These are phyloP conservation scores for Gila robusta DNA, from an alignment of 2,797 vertebrate genomes.

Conservation along the genomic window DNA sequence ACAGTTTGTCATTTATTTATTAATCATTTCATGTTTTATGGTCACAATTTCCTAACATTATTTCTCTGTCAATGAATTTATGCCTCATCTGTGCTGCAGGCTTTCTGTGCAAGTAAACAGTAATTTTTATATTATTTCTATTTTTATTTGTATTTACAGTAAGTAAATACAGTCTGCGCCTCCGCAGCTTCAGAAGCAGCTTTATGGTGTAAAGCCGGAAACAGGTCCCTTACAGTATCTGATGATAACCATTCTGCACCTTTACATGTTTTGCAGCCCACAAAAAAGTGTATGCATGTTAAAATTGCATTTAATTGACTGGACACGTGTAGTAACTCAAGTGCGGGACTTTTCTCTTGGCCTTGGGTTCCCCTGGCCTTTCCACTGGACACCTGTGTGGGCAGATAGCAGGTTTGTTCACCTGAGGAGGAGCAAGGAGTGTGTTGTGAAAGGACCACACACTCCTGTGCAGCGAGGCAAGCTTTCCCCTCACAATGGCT, in stretches of 20 bases:
- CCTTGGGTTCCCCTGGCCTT: neutral
- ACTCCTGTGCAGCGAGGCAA: slow-evolving; percentile 34
- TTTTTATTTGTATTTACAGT: neutral
- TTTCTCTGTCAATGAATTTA: neutral
- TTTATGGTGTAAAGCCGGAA: neutral
- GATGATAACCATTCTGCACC: neutral
- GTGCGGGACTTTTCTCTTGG: neutral
- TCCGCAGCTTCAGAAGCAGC: neutral
- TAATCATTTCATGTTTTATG: neutral
- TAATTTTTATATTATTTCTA: neutral
- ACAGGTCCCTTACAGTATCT: neutral
- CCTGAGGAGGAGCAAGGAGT: slow-evolving; percentile 30
- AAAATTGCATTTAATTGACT: slow-evolving; percentile 2
- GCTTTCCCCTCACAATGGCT: slow-evolving; percentile 38
- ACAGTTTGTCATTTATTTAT: neutral
- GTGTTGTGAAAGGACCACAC: slow-evolving; percentile 53
- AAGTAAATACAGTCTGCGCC: neutral
- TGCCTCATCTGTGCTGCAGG: neutral
- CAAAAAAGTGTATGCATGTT: neutral
- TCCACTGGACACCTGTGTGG: slow-evolving; percentile 34
- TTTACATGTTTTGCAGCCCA: slow-evolving; percentile 2
- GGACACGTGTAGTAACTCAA: neutral
- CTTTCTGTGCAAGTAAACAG: neutral
- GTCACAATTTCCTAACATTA: neutral
- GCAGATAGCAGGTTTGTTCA: slow-evolving; percentile 44